Conservation (phyloP, 2,797 vertebrate genomes). For the Pipistrellus pipistrellus region DNA sequence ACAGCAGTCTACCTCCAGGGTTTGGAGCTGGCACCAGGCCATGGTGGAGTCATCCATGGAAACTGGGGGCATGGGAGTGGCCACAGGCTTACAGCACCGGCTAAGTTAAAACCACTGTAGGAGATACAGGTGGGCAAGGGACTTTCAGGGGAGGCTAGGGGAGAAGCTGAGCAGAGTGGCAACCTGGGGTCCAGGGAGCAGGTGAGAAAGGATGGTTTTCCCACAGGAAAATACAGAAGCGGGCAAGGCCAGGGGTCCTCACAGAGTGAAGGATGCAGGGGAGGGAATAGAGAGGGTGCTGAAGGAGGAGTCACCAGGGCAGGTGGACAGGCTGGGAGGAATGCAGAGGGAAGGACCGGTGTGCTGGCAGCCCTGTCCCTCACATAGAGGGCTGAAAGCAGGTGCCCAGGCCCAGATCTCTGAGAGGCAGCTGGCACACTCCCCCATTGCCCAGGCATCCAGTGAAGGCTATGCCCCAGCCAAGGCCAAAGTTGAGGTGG, state of each 20-base stretch:
- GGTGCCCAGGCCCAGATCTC: not conserved
- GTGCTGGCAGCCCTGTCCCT: not conserved
- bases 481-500: not conserved
- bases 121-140: too few relatives aligned
- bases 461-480: not conserved
- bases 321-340: too few relatives aligned
- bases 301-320: not conserved
- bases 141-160: too few relatives aligned
- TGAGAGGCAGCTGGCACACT: too few relatives aligned
- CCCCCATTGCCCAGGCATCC: not conserved
- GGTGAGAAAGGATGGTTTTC: not conserved
- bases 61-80: not conserved
- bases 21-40: not conserved
- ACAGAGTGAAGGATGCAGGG: not conserved
- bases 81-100: fast-evolving
- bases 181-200: not conserved
- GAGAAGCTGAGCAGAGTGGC: too few relatives aligned
- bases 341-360: not conserved
- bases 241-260: too few relatives aligned
- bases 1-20: too few relatives aligned
- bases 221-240: not conserved
- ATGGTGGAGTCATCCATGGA: not conserved
- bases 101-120: too few relatives aligned
- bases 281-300: not conserved
- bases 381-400: not conserved